Percentiles rank a stretch among this genome's conserved stretches.
Conservation (phyloP, 2,113 vertebrate species). For the Corynorhinus townsendii region DNA sequence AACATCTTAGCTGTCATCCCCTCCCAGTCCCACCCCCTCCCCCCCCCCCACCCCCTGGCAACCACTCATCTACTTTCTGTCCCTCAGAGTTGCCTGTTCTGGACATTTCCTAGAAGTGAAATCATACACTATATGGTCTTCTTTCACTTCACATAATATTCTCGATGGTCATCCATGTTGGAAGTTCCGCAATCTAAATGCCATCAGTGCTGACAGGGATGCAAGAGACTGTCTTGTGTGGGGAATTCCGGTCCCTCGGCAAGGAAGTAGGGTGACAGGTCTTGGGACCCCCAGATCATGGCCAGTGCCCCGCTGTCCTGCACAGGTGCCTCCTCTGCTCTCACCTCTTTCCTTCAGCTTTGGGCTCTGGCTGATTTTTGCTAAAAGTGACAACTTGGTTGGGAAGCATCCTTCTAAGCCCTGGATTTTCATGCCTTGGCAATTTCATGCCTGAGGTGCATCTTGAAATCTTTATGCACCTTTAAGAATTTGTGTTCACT, state of each 20-base stretch:
- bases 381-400: neutral
- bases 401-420: neutral
- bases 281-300: neutral
- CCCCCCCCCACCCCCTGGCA: neutral
- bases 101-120: neutral
- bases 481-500: constrained; percentile 22
- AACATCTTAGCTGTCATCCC: neutral
- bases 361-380: neutral
- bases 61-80: neutral
- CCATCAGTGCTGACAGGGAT: neutral
- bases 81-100: neutral
- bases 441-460: neutral
- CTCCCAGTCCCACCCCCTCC: neutral
- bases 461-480: neutral
- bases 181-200: neutral
- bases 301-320: neutral
- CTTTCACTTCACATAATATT: neutral
- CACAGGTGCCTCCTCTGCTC: too few species aligned
- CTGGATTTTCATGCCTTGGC: neutral
- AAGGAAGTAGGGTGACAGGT: neutral
- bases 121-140: neutral
- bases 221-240: neutral
- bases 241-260: neutral
- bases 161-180: neutral
- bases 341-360: neutral